Base-by-base conservation (phyloP, 2,113 vertebrate genomes). In the Beaufortia kweichowensis region DNA sequence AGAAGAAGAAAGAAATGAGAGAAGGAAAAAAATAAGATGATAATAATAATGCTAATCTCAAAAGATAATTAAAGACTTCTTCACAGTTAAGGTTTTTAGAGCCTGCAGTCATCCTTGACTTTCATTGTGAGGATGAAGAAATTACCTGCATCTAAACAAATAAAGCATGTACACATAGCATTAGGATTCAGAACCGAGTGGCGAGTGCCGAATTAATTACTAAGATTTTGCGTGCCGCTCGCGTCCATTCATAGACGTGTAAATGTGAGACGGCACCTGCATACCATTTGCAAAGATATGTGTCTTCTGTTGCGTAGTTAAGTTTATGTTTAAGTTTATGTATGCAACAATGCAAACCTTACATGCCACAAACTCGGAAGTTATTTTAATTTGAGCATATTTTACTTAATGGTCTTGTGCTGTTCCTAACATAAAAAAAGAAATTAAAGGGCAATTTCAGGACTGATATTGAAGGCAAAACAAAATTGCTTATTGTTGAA, bases 1-100 rank as follows among this genome's bases (percentile, higher is more conserved):
- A 24, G 57, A 79, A 14, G 1, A 77, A 62, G 24, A 31, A 15
- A 14, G 50, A 67, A 80, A 76, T 48, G 28, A 12, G 8, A n/a
- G 2, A 31, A 4, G n/a, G 2, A 26, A 35, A 60, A 67, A 77
- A 31, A 31, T 0, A 26, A 48, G 26, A 65, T 23, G 14, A 60
- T 8, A 15, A 31, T 19, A 3, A n/a, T 17, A 50, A 29, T 53
- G 19, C 14, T 53, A 53, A 53, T 53, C 21, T 53, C 7, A 53
- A 6, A 53, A 8, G 6, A 53, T 21, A 53, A 53, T 53, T 53
- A 53, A 53, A 53, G 48, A n/a, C 48, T 53, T 21, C 48, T 19
- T 8, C 48, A n/a, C 6, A 9, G 48, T 53, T 19, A 9, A 21
- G 0, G 19, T 53, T 53, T 21, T 8, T 21, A 5, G 11, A 55